Base-by-base conservation (phyloP, 1,140 invertebrate genomes). In the Oryctes rhinoceros region DNA sequence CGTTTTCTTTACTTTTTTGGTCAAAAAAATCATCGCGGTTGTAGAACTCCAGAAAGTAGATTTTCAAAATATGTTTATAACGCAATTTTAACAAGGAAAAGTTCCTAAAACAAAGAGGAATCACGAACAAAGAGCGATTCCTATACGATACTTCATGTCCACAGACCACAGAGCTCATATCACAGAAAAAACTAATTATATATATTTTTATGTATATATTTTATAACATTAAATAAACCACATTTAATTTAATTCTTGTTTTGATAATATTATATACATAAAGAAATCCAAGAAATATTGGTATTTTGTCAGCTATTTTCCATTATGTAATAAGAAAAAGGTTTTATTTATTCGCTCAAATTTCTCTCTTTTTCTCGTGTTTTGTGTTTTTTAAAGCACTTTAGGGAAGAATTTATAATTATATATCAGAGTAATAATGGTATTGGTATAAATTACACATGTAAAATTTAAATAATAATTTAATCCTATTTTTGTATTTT, bases 381-480 rank as follows among this genome's bases (percentile, higher is more conserved):
- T 79, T 80, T 44, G 44, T 48, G 74, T 76, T 76, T 81, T n/a
- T 84, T 87, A 87, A 87, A 87, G 86, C 86, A 87, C 86, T 87
- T 86, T 85, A 87, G 86, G 86, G 86, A 87, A 87, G 86, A 87
- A 86, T 86, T 87, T 85, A 85, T 84, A 84, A 83, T 83, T 85
- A 84, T 85, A 83, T 85, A 83, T 83, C 81, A 84, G 82, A 85
- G 82, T 84, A 79, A 83, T 82, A 44, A 83, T 81, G 74, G 79
- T 75, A 35, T 83, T 83, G 81, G 81, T 84, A 83, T 82, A 83
- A 82, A 84, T 83, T 80, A 83, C 82, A 81, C 80, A 82, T 83
- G 76, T 83, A 79, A 81, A 80, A 81, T 84, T 83, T 74, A 80
- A 81, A 83, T 44, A 44, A 53, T 37, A 53, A 78, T 49, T 78